These are phyloP conservation scores for Antechinus flavipes DNA, from an alignment of 2,113 vertebrate species.

Conservation along the genomic window DNA sequence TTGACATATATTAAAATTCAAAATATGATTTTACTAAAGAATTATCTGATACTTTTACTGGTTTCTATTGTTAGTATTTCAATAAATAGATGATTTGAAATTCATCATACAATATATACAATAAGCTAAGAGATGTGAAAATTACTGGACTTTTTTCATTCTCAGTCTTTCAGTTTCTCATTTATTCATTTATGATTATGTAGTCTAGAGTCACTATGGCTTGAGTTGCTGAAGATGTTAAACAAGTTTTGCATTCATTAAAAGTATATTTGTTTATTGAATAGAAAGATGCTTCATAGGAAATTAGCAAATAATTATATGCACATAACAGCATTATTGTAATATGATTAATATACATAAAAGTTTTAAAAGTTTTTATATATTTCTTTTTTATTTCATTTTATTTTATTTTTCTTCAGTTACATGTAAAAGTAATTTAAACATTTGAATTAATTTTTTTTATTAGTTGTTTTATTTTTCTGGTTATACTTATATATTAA, in stretches of 20 bases:
- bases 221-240: neutral
- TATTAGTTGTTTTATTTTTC: no score
- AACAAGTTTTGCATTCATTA: neutral
- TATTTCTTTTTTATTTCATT: no score
- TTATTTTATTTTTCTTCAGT: no score
- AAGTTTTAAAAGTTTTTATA: no score
- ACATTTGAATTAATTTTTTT: no score
- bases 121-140: neutral
- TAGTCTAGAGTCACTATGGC: neutral
- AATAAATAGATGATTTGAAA: neutral
- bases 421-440: no score
- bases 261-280: neutral
- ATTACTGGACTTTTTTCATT: neutral
- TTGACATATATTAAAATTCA: neutral
- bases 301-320: no score
- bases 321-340: no score
- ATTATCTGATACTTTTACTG: neutral
- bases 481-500: no score
- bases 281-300: no score
- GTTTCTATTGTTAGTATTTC: neutral
- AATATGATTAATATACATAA: no score
- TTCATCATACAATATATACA: neutral
- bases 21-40: slow-evolving; percentile 5
- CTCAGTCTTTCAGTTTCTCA: neutral
- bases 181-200: neutral